Conservation (phyloP, 2,113 vertebrate species). For the Seriola rivoliana region DNA sequence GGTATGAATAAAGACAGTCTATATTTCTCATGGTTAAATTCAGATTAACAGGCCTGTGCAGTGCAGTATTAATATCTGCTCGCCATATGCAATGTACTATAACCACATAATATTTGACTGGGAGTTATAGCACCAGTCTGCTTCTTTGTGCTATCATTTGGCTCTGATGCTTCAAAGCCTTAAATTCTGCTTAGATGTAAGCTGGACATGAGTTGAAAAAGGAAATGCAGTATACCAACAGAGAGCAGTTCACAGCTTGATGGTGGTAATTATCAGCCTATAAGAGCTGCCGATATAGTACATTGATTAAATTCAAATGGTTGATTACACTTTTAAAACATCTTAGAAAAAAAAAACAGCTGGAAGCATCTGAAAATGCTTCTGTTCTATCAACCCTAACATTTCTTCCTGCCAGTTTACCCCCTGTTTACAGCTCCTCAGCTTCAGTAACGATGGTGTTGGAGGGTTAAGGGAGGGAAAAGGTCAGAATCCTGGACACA, state of each 20-base stretch:
- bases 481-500: conserved; percentile 35
- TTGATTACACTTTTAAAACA: neutral
- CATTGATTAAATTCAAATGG: neutral
- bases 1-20: neutral
- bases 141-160: neutral
- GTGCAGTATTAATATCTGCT: conserved; percentile 7
- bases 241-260: neutral
- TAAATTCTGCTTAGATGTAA: neutral
- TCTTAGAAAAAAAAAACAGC: neutral
- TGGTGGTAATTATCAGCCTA: neutral
- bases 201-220: conserved; percentile 13
- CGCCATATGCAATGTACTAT: conserved; percentile 17
- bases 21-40: neutral
- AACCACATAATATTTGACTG: conserved; percentile 6
- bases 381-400: neutral
- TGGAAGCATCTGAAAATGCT: neutral
- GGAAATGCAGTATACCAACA: neutral
- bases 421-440: conserved; percentile 20
- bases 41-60: neutral
- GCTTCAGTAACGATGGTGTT: conserved; percentile 15
- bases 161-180: conserved; percentile 15
- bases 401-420: neutral
- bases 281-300: neutral
- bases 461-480: neutral
- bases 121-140: neutral